A percentile compares a stretch with the other conserved stretches of the same genome.
These are phyloP conservation scores for Erebia palarica DNA, from an alignment of 2,888 invertebrate genomes.

Conservation along the genomic window DNA sequence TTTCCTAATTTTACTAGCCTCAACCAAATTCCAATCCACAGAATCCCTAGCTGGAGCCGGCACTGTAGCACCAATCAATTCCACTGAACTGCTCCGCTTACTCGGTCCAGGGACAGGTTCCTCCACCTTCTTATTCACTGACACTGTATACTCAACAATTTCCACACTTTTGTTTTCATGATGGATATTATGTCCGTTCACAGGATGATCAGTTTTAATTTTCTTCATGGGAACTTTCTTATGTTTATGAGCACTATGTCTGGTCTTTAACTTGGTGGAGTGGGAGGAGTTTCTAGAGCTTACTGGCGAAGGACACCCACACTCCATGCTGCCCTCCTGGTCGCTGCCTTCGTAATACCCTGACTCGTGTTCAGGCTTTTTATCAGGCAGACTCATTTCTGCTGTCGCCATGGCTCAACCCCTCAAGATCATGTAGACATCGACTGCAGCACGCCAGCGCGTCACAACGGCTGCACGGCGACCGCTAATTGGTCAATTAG, in stretches of 20 bases:
- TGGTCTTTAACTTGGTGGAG: constrained; percentile 67
- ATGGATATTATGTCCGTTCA: constrained; percentile 61
- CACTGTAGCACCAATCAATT: constrained; percentile 71
- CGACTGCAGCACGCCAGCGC: constrained; percentile 36
- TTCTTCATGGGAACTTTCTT: constrained; percentile 69
- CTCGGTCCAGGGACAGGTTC: constrained; percentile 66
- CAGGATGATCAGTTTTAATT: constrained; percentile 56
- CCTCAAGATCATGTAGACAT: constrained; percentile 69
- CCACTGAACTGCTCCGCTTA: constrained; percentile 69
- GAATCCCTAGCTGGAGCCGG: constrained; percentile 73
- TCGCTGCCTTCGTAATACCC: constrained; percentile 91
- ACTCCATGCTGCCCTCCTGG: constrained; percentile 84
- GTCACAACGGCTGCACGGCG: constrained; percentile 45
- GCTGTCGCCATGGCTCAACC: constrained; percentile 77
- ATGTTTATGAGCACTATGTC: constrained; percentile 66
- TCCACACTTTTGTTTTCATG: constrained; percentile 68
- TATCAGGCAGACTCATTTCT: constrained; percentile 84
- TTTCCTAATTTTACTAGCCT: constrained; percentile 82
- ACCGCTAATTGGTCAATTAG: constrained; percentile 35
- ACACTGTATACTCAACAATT: constrained; percentile 62
- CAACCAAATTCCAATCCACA: constrained; percentile 76
- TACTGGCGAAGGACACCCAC: constrained; percentile 72
- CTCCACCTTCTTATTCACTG: constrained; percentile 55
- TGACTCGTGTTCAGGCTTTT: constrained; percentile 89
- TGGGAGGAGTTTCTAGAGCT: constrained; percentile 76